A percentile compares a stretch with the other conserved stretches of the same genome.
These are phyloP conservation scores for Drosophila rhopaloa DNA, from an alignment of 1,140 invertebrate genomes.

Conservation along the genomic window DNA sequence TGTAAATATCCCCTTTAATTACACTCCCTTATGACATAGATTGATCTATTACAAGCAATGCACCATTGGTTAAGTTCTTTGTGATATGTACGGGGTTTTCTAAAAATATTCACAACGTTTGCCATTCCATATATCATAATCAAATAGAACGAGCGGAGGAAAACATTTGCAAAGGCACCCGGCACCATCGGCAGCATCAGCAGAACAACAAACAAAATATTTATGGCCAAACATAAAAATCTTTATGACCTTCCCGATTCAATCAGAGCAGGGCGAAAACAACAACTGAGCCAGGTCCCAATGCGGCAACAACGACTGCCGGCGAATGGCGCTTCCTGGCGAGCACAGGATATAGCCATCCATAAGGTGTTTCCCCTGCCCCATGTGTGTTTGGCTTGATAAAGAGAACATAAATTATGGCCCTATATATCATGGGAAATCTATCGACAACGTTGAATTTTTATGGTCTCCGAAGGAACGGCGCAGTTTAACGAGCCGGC, in stretches of 20 bases:
- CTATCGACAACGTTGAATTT: conserved; percentile 52
- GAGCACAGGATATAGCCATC: conserved; percentile 48
- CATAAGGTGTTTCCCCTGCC: conserved; percentile 45
- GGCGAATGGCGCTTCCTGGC: conserved; percentile 40
- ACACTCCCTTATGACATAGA: not conserved
- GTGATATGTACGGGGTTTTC: not conserved
- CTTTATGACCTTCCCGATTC: conserved; percentile 52
- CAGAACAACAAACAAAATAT: conserved; percentile 49
- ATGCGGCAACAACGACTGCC: conserved; percentile 7
- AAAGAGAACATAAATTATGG: conserved; percentile 53
- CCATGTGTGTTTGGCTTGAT: conserved; percentile 44
- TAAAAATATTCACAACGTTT: conserved; percentile 19
- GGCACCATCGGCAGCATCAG: conserved; percentile 18
- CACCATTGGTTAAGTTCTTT: conserved; percentile 5
- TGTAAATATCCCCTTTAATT: not conserved
- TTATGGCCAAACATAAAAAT: conserved; percentile 50
- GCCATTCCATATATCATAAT: conserved; percentile 43
- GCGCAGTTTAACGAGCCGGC: conserved; percentile 47
- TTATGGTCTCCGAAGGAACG: conserved; percentile 43
- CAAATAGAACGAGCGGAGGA: conserved; percentile 29
- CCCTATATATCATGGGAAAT: conserved; percentile 51
- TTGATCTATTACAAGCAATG: not conserved
- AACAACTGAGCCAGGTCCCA: conserved; percentile 39
- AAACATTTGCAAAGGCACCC: conserved; percentile 14
- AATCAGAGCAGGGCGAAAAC: conserved; percentile 37